Percentiles rank a stretch among this genome's conserved stretches.
phyloP scores from a whole-genome alignment of 2,113 vertebrate species.

The Peucedramus taeniatus region DNA sequence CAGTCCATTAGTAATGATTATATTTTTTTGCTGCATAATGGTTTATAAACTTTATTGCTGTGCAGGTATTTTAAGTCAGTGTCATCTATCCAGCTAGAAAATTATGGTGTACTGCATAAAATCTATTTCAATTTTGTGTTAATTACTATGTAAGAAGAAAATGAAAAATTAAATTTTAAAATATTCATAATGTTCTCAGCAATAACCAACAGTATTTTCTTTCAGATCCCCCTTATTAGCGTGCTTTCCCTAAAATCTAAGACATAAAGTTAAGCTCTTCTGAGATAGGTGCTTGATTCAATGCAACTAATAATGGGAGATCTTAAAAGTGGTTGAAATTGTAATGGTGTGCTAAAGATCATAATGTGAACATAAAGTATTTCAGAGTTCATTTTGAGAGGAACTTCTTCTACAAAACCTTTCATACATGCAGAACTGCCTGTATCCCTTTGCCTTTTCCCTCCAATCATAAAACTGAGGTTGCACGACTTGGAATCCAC shows the following conservation, averaged over 20 bases:
- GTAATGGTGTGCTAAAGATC: not conserved
- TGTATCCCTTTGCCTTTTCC: not conserved
- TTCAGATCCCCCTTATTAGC: not conserved
- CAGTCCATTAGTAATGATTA: not conserved
- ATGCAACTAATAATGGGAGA: not conserved
- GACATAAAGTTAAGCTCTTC: not conserved
- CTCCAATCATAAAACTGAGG: not conserved
- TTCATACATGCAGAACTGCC: not conserved
- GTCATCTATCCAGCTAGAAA: not conserved
- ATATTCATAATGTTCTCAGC: not conserved
- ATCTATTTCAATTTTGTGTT: not conserved
- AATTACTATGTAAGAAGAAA: not conserved
- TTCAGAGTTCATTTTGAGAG: not conserved
- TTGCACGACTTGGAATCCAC: not conserved
- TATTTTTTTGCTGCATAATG: not conserved
- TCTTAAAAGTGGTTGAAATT: not conserved
- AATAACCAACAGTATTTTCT: not conserved
- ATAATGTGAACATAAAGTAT: not conserved
- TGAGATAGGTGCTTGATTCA: not conserved
- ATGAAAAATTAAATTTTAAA: not conserved
- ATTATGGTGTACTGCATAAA: not conserved
- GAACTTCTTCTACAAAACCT: not conserved
- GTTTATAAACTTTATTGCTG: not conserved
- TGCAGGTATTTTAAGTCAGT: not conserved
- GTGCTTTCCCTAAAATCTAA: not conserved